Conservation (phyloP, 2,888 invertebrate genomes). For the Drosophila tanythrix region DNA sequence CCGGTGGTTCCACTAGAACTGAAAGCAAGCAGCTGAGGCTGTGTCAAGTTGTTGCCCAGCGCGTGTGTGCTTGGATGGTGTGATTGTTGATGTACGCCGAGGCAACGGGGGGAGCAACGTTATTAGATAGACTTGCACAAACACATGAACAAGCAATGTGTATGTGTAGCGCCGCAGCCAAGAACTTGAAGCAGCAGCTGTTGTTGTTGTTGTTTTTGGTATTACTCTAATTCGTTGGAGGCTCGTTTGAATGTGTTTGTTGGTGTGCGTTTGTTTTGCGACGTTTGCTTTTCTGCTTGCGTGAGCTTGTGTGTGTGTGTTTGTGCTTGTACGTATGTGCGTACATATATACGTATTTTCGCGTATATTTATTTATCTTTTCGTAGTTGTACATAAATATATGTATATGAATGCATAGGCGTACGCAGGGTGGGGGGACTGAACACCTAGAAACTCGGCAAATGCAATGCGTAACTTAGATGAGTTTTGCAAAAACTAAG, state of each 20-base stretch:
- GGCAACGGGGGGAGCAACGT: slow-evolving; percentile 6
- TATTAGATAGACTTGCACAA: slow-evolving; percentile 18
- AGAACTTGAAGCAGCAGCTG: slow-evolving; percentile 58
- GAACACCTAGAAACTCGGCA: background rate
- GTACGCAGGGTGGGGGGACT: background rate
- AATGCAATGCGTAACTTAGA: background rate
- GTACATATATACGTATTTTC: background rate
- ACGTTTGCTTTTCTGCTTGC: slow-evolving; percentile 19
- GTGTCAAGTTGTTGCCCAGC: slow-evolving; percentile 51
- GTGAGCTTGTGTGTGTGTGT: slow-evolving; percentile 2
- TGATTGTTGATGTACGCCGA: slow-evolving; percentile 46
- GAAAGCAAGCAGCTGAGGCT: slow-evolving; percentile 70
- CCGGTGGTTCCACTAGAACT: slow-evolving; percentile 80
- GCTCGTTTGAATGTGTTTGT: slow-evolving; percentile 52
- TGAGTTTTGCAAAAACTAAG: background rate
- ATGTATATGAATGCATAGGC: background rate
- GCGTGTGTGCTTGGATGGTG: slow-evolving; percentile 44
- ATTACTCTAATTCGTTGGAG: slow-evolving; percentile 53
- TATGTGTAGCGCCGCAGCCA: slow-evolving; percentile 16
- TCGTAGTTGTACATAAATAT: slow-evolving; percentile 13
- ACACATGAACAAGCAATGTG: background rate
- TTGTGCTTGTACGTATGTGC: background rate
- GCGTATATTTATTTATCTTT: slow-evolving; percentile 11
- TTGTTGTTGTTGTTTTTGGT: slow-evolving; percentile 43
- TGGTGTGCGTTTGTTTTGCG: slow-evolving; percentile 39